phyloP scores from a whole-genome alignment of 1,140 invertebrate species.

The Temnothorax longispinosus region DNA sequence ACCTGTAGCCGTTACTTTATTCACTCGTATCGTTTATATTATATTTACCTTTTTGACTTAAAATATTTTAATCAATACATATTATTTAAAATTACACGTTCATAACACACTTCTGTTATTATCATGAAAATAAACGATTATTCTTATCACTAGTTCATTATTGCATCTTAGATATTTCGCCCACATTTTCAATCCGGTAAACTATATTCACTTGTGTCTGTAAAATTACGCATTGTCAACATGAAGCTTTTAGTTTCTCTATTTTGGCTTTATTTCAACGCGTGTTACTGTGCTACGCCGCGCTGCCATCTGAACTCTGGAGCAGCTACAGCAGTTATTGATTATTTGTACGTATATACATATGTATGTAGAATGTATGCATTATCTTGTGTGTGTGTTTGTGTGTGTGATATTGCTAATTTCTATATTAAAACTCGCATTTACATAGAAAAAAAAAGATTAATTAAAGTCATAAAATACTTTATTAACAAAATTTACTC shows the following conservation, averaged over 20 bases:
- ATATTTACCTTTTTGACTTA: slow-evolving; percentile 22
- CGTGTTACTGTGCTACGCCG: slow-evolving; percentile 42
- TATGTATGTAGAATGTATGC: not conserved
- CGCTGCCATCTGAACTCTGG: slow-evolving; percentile 69
- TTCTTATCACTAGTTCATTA: not conserved
- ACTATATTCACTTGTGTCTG: not conserved
- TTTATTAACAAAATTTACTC: not conserved
- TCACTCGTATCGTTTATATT: not conserved
- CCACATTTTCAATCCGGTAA: slow-evolving; percentile 17
- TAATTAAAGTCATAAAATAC: slow-evolving; percentile 17
- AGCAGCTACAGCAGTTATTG: slow-evolving; percentile 63
- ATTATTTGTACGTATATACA: slow-evolving; percentile 61
- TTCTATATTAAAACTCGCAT: not conserved
- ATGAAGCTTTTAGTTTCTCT: not conserved
- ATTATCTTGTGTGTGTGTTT: not conserved
- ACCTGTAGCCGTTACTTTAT: not conserved
- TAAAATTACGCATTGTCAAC: not conserved
- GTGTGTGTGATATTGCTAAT: not conserved
- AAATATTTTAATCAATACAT: not conserved
- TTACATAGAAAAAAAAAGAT: not conserved
- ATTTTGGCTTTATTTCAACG: slow-evolving; percentile 20
- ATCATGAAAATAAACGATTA: slow-evolving; percentile 27
- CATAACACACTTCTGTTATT: not conserved
- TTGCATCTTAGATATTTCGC: not conserved
- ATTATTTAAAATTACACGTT: not conserved